Evolutionary conservation across 2,113 vertebrate genomes (phyloP).

Genomic region (Columbina picui): DNA sequence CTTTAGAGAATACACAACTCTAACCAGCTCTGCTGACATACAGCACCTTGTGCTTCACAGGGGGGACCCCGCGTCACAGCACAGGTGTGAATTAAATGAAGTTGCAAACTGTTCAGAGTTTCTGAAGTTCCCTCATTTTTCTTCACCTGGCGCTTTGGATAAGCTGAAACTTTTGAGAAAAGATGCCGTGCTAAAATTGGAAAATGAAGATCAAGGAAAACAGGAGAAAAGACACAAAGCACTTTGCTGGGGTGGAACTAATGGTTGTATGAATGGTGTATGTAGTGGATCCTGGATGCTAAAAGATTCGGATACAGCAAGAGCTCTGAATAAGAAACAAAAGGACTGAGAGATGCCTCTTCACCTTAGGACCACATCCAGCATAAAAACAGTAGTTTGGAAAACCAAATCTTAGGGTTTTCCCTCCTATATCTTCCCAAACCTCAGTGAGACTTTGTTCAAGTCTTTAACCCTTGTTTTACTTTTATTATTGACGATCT

Average conservation of each 20-base stretch:
- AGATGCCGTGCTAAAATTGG: background rate
- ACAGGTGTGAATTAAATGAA: background rate
- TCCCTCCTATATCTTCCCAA: background rate
- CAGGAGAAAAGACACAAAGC: background rate
- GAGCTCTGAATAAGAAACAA: background rate
- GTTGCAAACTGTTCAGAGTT: background rate
- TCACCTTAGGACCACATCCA: background rate
- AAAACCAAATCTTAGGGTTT: background rate
- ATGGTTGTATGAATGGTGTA: background rate
- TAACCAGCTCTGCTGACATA: no score
- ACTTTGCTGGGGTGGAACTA: background rate
- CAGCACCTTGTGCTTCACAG: background rate
- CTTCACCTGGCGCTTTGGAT: background rate
- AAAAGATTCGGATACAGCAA: background rate
- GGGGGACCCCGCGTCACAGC: background rate
- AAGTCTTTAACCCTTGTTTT: background rate
- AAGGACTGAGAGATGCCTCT: background rate
- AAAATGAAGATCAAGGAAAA: conserved; percentile 23
- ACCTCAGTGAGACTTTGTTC: background rate
- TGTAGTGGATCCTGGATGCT: background rate
- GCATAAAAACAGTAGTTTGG: background rate
- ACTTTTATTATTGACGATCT: background rate
- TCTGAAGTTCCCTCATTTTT: background rate
- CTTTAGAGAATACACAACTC: no score
- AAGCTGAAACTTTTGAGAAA: background rate